Evolutionary conservation across 1,140 invertebrate genomes (phyloP), one percentile per base, ranked within the genome.

Genomic region (Panulirus ornatus): DNA sequence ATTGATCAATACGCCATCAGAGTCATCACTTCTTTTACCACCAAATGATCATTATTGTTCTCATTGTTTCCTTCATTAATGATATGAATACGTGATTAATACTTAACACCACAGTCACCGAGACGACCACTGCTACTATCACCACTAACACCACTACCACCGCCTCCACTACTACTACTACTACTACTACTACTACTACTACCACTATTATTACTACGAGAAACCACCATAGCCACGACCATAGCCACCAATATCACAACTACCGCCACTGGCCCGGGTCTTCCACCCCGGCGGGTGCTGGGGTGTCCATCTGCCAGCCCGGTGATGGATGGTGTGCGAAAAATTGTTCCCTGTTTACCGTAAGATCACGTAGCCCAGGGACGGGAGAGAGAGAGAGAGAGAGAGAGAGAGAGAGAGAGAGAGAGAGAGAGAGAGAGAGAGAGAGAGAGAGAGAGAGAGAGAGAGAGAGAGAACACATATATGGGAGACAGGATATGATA

Each of bases 341-440:
- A 85, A 85, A 85, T 85, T 85, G 83, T 85, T 85, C 83, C 83
- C 83, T 85, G 83, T 85, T 85, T 85, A 85, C 83, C 70, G 83
- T 85, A 85, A 66, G 83, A 73, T 85, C 83, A 75, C 83, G 83
- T 85, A 75, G 66, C 83, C 70, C 30, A 36, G 27, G 66, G 30
- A 51, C 34, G 76, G 42, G 47, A 30, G 83, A 85, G 51, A 42
- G 40, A 85, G 51, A 85, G 19, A 42, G 27, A 34, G 66, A 51
- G 47, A 63, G 79, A 54, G 79, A 14, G 79, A 82, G 38, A 36
- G 79, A 82, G 38, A 58, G 44, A 54, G 54, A 44, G 42, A 82
- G 51, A 42, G 73, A 54, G 40, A 82, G 38, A 71, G n/a, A 22
- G 22, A 44, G 40, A 27, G 40, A 44, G 22, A 22, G 27, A 14